Evolutionary conservation across 2,888 invertebrate genomes (phyloP).

Genomic region (Ctena decussata): DNA sequence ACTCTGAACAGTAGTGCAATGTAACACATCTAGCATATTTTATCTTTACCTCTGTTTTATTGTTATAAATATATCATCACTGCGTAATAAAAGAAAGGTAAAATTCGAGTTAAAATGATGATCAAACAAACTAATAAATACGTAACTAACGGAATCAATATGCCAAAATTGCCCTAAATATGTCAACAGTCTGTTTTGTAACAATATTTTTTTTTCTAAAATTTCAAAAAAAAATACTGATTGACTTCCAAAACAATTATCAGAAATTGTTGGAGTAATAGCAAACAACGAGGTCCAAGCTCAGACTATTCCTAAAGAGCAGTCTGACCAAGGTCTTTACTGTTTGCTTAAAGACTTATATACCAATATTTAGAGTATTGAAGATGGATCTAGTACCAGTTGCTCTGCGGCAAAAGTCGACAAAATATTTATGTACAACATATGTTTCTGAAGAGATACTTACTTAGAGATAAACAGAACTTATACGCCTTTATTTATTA

Average conservation of each 20-base stretch:
- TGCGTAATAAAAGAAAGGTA: constrained; percentile 39
- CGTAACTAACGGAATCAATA: constrained; percentile 40
- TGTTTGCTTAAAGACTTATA: no score
- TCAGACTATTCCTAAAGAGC: no score
- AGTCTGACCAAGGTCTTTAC: no score
- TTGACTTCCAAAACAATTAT: no score
- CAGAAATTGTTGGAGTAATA: no score
- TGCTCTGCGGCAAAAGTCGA: constrained; percentile 1
- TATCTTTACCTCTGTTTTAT: background rate
- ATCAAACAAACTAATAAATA: constrained; percentile 57
- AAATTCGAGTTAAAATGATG: constrained; percentile 52
- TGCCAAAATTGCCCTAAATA: no score
- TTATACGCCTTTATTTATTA: no score
- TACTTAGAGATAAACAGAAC: background rate
- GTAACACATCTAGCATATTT: background rate
- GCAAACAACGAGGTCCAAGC: no score
- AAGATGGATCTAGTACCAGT: background rate
- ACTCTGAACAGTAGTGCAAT: no score
- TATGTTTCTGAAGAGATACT: background rate
- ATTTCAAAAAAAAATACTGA: no score
- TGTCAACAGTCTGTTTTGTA: background rate
- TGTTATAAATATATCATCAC: constrained; percentile 5
- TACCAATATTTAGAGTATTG: no score
- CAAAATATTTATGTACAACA: background rate
- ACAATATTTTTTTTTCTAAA: background rate